Percentiles rank a stretch among this genome's conserved stretches.
Evolutionary conservation across 1,140 invertebrate genomes (phyloP).

Genomic region (Hyles vespertilio): DNA sequence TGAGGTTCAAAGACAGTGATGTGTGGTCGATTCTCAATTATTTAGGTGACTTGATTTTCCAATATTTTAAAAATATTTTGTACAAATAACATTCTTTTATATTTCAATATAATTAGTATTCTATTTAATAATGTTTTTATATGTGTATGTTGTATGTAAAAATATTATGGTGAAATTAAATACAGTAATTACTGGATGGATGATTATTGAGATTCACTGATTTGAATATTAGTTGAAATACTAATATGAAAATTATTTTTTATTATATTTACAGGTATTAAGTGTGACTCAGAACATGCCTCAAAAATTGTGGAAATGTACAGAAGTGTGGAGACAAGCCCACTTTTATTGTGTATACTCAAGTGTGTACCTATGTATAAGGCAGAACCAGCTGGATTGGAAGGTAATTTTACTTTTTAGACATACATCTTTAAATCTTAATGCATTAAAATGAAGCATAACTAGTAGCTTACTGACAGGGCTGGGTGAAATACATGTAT

Average conservation of each 20-base stretch:
- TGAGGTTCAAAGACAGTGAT: conserved; percentile 64
- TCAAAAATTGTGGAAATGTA: conserved; percentile 45
- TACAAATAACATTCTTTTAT: too few species aligned
- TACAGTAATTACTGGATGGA: too few species aligned
- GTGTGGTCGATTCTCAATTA: conserved; percentile 71
- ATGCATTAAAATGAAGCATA: too few species aligned
- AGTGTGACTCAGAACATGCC: conserved; percentile 51
- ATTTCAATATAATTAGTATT: too few species aligned
- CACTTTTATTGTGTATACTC: conserved; percentile 48
- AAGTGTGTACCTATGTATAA: conserved; percentile 40
- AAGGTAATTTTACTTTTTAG: neutral
- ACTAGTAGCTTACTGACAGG: too few species aligned
- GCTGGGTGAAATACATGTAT: too few species aligned
- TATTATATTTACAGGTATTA: conserved; percentile 34
- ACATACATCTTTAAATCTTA: too few species aligned
- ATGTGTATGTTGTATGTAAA: neutral
- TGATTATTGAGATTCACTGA: neutral
- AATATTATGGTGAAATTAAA: neutral
- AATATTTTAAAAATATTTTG: too few species aligned
- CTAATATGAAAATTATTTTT: neutral
- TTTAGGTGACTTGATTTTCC: conserved; percentile 49
- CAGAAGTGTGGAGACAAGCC: conserved; percentile 25
- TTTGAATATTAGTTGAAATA: conserved; percentile 1
- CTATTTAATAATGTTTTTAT: neutral
- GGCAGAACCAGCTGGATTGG: conserved; percentile 9